Conservation (phyloP, 2,797 vertebrate genomes). For the Triplophysa bombifrons region DNA sequence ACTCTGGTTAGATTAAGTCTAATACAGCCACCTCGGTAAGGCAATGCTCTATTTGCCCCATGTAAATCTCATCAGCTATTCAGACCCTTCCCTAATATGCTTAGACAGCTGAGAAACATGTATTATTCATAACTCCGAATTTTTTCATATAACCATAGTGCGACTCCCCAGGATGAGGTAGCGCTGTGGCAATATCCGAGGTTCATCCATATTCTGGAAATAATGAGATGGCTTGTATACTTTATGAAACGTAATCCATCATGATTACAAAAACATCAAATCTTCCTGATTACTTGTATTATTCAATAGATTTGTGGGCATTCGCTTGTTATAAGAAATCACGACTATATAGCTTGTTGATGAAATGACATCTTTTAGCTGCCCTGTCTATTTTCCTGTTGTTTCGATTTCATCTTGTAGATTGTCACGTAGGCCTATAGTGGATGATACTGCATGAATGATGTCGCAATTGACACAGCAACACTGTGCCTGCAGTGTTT, state of each 20-base stretch:
- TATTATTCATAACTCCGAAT: constrained; percentile 76
- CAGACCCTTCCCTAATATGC: constrained; percentile 68
- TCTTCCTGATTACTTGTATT: constrained; percentile 71
- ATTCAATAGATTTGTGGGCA: constrained; percentile 67
- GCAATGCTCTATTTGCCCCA: constrained; percentile 61
- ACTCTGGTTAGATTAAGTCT: constrained; percentile 58
- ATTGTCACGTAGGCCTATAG: neutral
- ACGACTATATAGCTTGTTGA: constrained; percentile 50
- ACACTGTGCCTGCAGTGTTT: neutral
- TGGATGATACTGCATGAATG: neutral
- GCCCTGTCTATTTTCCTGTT: constrained; percentile 44
- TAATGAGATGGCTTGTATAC: constrained; percentile 73
- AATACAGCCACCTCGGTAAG: constrained; percentile 58
- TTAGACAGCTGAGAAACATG: constrained; percentile 68
- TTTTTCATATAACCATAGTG: constrained; percentile 68
- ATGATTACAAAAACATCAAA: constrained; percentile 74
- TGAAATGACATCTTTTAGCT: constrained; percentile 37
- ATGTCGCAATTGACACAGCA: neutral
- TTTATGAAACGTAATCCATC: constrained; percentile 81
- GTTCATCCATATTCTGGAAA: constrained; percentile 64
- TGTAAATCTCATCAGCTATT: constrained; percentile 61
- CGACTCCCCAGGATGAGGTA: constrained; percentile 73
- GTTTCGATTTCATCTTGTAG: constrained; percentile 42
- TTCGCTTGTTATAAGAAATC: constrained; percentile 73
- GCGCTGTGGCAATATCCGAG: constrained; percentile 69